phyloP scores from a whole-genome alignment of 2,113 vertebrate species.

The Ammodytes marinus region DNA sequence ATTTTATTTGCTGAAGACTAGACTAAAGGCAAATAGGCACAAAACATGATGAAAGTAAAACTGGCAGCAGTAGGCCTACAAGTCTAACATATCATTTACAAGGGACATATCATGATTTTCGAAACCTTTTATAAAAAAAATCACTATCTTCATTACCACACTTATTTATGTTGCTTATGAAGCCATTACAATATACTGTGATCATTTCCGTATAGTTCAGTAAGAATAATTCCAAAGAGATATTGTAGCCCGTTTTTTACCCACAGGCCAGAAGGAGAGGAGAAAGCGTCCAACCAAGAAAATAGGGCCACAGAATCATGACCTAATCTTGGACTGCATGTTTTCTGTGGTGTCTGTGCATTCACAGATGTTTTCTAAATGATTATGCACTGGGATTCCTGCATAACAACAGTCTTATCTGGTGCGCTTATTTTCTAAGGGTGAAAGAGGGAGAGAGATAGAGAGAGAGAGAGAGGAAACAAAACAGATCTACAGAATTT shows the following conservation, averaged over 20 bases:
- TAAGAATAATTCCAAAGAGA: no score
- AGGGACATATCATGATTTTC: neutral
- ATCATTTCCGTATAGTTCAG: no score
- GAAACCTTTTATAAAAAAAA: no score
- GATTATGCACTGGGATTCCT: neutral
- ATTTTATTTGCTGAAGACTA: neutral
- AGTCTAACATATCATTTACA: neutral
- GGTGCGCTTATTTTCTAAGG: neutral
- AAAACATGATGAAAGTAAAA: neutral
- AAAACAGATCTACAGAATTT: neutral
- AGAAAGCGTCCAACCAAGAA: no score
- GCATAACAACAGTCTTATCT: conserved; percentile 23
- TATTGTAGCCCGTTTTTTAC: no score
- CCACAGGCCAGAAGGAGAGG: no score
- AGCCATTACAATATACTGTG: no score
- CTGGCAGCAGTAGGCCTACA: neutral
- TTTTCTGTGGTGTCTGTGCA: conserved; percentile 1
- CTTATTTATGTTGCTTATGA: no score
- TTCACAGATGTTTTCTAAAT: conserved; percentile 1
- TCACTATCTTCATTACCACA: no score
- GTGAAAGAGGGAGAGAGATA: neutral
- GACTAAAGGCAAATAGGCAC: neutral
- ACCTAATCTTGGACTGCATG: neutral
- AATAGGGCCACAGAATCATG: neutral
- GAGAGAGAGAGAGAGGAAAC: neutral